Base-by-base conservation (phyloP, 2,113 vertebrate genomes). In the Thryonomys swinderianus region DNA sequence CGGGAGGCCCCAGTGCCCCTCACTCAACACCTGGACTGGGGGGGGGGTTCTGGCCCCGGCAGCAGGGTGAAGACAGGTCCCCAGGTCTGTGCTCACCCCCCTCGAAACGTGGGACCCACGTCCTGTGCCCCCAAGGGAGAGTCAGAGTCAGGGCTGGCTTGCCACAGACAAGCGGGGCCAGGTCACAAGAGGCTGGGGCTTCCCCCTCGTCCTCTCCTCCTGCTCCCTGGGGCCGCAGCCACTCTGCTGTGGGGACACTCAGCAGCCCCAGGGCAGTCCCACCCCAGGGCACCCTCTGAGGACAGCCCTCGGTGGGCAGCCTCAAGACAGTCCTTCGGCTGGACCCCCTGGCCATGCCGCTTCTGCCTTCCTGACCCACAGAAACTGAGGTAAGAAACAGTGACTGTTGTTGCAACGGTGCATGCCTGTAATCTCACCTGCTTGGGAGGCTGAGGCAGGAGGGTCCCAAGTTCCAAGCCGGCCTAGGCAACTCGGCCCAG, bases 1-100 rank as follows among this genome's bases (percentile, higher is more conserved):
- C 57, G 48, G 2, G 59, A 73, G 48, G 40, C 17, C 4, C 9
- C 0, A 0, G 1, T 5, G 16, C n/a, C 23, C 30, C 37, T 59
- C 51, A 57, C 40, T 40, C 48, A 3, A 59, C 6, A 18, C 21
- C 25, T 1, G 40, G 42, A 79, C 18, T 18, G 27, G 73, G 51
- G 8, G 40, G 61, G 32, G n/a, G n/a, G n/a, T n/a, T 45, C 21
- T 55, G 37, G 10, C 20, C 45, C 30, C 30, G 12, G 59, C 59
- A 59, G 78, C 25, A 69, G 17, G 48, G 53, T 85, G 10, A 48
- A 86, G 40, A 40, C 27, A 3, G 9, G 34, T 40, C 87, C 21
- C 27, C 14, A 40, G 45, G 40, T 48, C 30, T 79, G 61, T 17
- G 27, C 48, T 17, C 74, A 32, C 11, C 51, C 4, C 32, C 32